phyloP scores from a whole-genome alignment of 92 coral and sea anemone species.

The Parazoanthus swiftii region DNA sequence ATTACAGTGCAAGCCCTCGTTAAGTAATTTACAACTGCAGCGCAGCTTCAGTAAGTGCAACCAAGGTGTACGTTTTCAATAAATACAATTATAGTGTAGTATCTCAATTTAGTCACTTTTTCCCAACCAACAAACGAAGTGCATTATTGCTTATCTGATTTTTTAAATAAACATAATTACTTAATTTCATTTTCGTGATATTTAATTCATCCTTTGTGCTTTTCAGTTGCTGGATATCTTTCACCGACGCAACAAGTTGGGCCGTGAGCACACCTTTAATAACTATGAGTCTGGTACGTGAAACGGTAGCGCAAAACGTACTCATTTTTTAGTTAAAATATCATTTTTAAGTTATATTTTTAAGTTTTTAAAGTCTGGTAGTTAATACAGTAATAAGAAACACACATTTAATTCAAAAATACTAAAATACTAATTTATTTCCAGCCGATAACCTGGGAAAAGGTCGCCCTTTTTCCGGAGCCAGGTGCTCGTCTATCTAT shows the following conservation, averaged over 20 bases:
- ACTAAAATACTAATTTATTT: too few species aligned
- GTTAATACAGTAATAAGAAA: neutral
- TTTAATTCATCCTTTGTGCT: neutral
- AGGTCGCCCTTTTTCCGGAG: too few species aligned
- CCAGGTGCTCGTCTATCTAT: too few species aligned
- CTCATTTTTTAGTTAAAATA: too few species aligned
- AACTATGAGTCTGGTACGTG: constrained; percentile 57
- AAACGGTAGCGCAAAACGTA: neutral
- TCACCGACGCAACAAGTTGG: constrained; percentile 56
- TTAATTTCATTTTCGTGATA: neutral
- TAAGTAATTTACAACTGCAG: too few species aligned
- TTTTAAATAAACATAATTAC: neutral
- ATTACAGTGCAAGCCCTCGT: too few species aligned
- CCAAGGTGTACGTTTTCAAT: neutral
- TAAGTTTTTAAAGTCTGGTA: neutral
- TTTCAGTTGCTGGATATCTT: constrained; percentile 65
- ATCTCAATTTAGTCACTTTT: too few species aligned
- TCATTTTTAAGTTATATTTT: too few species aligned
- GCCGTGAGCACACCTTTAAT: constrained; percentile 63
- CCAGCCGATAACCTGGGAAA: too few species aligned
- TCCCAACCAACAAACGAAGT: too few species aligned
- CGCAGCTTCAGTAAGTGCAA: neutral
- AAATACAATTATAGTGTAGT: neutral
- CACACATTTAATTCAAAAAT: neutral
- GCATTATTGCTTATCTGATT: too few species aligned